These are phyloP conservation scores for Flexamia atlantica DNA, from an alignment of 2,888 invertebrate genomes.

Conservation along the genomic window DNA sequence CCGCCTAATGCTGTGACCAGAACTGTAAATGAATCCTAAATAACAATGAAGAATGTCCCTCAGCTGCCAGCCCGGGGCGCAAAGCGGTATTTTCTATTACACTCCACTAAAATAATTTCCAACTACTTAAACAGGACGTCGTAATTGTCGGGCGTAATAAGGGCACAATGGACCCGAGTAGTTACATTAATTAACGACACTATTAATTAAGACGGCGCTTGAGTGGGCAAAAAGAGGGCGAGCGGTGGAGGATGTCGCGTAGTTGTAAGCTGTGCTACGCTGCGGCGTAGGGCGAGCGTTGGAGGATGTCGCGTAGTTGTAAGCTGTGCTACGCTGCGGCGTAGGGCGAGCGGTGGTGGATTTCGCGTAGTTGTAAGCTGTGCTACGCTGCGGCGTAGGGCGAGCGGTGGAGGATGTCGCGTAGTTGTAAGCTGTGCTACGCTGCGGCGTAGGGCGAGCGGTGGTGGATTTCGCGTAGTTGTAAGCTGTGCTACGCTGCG, in stretches of 20 bases:
- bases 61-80: constrained; percentile 18
- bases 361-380: too few relatives aligned
- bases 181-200: constrained; percentile 54
- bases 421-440: too few relatives aligned
- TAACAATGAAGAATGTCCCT: not conserved
- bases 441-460: too few relatives aligned
- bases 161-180: constrained; percentile 39
- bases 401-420: too few relatives aligned
- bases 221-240: constrained; percentile 38
- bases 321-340: constrained; percentile 18
- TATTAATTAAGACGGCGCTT: constrained; percentile 52
- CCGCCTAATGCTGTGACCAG: too few relatives aligned
- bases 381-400: too few relatives aligned
- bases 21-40: too few relatives aligned
- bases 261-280: too few relatives aligned
- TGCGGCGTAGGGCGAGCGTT: not conserved
- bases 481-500: too few relatives aligned
- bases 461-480: too few relatives aligned
- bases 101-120: constrained; percentile 43
- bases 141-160: constrained; percentile 30
- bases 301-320: not conserved
- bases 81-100: constrained; percentile 18
- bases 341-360: too few relatives aligned
- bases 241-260: not conserved
- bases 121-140: constrained; percentile 52